Base-by-base conservation (phyloP, 2,113 vertebrate genomes). In the Macrotis lagotis region DNA sequence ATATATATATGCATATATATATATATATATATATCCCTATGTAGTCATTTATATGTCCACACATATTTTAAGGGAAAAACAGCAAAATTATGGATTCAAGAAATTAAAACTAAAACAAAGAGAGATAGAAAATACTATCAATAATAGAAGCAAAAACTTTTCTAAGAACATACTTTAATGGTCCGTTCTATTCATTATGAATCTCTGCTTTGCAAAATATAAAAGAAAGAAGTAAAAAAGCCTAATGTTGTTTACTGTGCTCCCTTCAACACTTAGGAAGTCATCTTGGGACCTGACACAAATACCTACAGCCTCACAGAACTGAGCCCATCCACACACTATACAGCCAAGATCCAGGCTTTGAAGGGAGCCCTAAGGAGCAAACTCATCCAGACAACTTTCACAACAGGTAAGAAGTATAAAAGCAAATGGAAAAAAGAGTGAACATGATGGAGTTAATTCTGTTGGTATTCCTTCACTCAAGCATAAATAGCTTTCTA, bases 351-450 rank as follows among this genome's bases (percentile, higher is more conserved):
- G 95, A 98, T 99, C 91, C 99, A 99, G 98, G 99, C 99, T 0
- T 95, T 99, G 53, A 99, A 98, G 0, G 98, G 99, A 3, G 98
- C 98, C 8, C 98, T 99, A 97, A 99, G 98, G 93, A 99, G 99
- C 98, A 98, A 98, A 96, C 96, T 97, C 0, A 98, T 99, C 97
- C 98, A 98, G 88, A 98, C 99, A 0, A 10, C 98, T 94, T 99
- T 99, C 98, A 99, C 98, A 95, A 99, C 99, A 98, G 99, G 99
- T 99, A 98, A 99, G 99, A 92, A 37, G 50, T 44, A 0, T 83
- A 24, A 22, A 44, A 44, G n/a, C n/a, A 83, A 83, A 44, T 83
- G 66, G 66, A 44, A 83, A 83, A 19, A 22, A 83, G n/a, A 24
- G n/a, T 44, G 19, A 44, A 44, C 66, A 83, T n/a, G 19, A 44